A percentile compares a stretch with the other conserved stretches of the same genome.
Conservation (phyloP, 2,797 vertebrate species). For the Telmatherina bonti region DNA sequence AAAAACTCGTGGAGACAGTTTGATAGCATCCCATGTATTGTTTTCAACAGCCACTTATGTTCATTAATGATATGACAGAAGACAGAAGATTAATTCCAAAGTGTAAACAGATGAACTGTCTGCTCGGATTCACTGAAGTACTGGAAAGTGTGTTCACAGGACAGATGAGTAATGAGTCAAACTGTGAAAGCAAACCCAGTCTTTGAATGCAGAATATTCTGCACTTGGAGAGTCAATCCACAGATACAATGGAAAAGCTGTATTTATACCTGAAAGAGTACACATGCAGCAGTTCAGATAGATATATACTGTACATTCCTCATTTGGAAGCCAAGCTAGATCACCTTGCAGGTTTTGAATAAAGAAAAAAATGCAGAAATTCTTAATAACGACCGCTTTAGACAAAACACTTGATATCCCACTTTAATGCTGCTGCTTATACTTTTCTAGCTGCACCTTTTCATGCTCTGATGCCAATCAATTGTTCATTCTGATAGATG, state of each 20-base stretch:
- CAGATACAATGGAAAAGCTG: background rate
- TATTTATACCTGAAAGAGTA: background rate
- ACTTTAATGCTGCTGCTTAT: background rate
- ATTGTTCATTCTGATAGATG: slow-evolving; percentile 25
- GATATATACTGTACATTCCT: too few relatives aligned
- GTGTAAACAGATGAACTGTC: background rate
- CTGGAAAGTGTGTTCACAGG: background rate
- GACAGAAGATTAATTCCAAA: background rate
- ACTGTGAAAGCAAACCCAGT: background rate
- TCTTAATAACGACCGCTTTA: background rate
- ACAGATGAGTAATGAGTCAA: background rate
- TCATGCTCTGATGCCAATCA: background rate
- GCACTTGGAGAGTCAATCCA: too few relatives aligned
- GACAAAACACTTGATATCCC: background rate
- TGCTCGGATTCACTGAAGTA: background rate
- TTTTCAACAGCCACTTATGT: too few relatives aligned
- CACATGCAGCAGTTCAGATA: background rate
- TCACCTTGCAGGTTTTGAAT: background rate
- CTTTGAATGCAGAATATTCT: background rate
- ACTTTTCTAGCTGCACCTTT: background rate
- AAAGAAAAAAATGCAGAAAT: background rate
- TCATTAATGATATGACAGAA: background rate
- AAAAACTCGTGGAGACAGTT: background rate
- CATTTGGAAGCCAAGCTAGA: background rate
- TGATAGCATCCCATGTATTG: background rate